Percentiles rank a stretch among this genome's conserved stretches.
Evolutionary conservation across 1,140 invertebrate genomes (phyloP).

Genomic region (Tyrophagus putrescentiae): DNA sequence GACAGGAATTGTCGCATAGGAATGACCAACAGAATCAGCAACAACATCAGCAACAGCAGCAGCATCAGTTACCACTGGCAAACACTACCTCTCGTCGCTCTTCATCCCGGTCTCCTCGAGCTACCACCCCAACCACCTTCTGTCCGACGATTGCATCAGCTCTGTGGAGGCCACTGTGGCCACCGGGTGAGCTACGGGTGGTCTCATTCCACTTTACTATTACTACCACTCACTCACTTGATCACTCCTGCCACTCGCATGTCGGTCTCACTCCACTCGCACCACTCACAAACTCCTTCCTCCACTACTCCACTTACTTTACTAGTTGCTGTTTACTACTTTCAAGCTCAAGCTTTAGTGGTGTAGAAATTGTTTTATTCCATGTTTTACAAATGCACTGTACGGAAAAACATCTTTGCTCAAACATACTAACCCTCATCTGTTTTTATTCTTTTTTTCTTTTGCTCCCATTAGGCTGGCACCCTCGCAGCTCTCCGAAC

Average conservation of each 20-base stretch:
- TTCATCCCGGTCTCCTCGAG: neutral
- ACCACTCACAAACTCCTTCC: neutral
- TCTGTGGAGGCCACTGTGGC: conserved; percentile 26
- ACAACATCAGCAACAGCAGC: neutral
- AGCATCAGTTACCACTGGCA: neutral
- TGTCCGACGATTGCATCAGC: conserved; percentile 24
- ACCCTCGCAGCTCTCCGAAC: too few species aligned
- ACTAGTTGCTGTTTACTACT: too few species aligned
- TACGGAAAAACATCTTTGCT: too few species aligned
- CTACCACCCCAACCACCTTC: conserved; percentile 14
- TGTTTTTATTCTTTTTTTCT: too few species aligned
- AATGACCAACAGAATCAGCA: too few species aligned
- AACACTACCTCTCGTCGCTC: neutral
- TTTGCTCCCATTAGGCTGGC: too few species aligned
- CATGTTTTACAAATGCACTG: too few species aligned
- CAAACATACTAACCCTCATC: too few species aligned
- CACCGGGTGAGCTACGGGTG: conserved; percentile 25
- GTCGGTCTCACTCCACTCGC: neutral
- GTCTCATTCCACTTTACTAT: too few species aligned
- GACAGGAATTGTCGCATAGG: too few species aligned
- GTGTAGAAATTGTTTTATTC: too few species aligned
- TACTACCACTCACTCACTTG: neutral
- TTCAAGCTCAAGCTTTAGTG: too few species aligned
- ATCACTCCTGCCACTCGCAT: neutral
- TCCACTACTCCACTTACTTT: neutral